Base-by-base conservation (phyloP, 2,888 invertebrate species). In the Bombyx huttoni region DNA sequence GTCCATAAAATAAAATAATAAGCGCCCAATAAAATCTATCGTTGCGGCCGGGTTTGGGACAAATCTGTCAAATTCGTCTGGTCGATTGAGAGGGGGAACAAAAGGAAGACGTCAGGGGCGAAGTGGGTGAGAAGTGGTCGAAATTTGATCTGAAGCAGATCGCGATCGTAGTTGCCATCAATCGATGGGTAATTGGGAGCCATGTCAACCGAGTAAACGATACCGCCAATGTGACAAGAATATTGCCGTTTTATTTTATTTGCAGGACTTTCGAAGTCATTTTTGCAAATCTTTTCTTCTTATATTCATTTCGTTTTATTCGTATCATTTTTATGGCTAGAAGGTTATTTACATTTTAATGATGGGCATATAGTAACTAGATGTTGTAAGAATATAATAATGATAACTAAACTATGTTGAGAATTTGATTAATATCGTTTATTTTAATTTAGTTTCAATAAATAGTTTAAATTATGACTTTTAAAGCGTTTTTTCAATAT, bases 1-100 rank as follows among this genome's bases (percentile, higher is more conserved):
- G 81, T 77, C 78, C 74, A 86, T 88, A 87, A 88, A 86, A 86
- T 86, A 79, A 86, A 87, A 86, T 86, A 86, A 86, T 87, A 88
- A 85, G 78, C 76, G 81, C 78, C 78, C 84, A 83, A 86, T 86
- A 86, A 86, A 87, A 85, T 79, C 75, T 74, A 72, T 77, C 70
- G 61, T 60, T 62, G 68, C 60, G 67, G 53, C 56, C 61, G 68
- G 70, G 68, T 70, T 73, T 66, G 72, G 75, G 68, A 70, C 65
- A 73, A 80, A 84, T 83, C 82, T 85, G 84, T 86, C 87, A 85
- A 81, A 83, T 77, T 75, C 70, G 76, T 75, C 74, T 73, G 72
- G 64, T 62, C 65, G 66, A 56, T 61, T 60, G 62, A 59, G 57
- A 56, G 61, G 62, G 59, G 64, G 62, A 66, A 68, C 63, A 66